phyloP scores from a whole-genome alignment of 2,888 invertebrate genomes.

The Conus canariensis region DNA sequence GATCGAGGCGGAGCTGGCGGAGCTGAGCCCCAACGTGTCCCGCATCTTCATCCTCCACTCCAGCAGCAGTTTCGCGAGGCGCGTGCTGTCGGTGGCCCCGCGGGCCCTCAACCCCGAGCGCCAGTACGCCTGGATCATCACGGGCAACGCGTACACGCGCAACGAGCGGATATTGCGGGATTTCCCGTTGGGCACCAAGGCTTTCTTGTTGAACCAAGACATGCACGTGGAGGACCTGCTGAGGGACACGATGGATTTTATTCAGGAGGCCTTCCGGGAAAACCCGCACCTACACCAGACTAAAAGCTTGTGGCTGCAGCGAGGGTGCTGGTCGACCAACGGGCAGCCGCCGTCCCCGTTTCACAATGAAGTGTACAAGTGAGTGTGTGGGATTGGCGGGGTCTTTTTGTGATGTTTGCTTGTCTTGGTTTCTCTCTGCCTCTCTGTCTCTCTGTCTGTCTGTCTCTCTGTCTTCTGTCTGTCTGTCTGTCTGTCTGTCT shows the following conservation, averaged over 20 bases:
- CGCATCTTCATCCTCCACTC: slow-evolving; percentile 72
- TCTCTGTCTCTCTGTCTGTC: not conserved
- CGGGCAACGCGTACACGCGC: slow-evolving; percentile 70
- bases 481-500: no score
- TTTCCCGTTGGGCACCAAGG: slow-evolving; percentile 69
- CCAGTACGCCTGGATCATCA: slow-evolving; percentile 74
- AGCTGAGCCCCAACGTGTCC: slow-evolving; percentile 56
- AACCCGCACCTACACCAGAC: slow-evolving; percentile 39
- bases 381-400: not conserved
- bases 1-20: slow-evolving; percentile 52
- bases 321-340: slow-evolving; percentile 50
- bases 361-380: slow-evolving; percentile 54
- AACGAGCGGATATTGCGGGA: slow-evolving; percentile 57
- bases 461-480: not conserved
- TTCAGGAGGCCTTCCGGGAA: slow-evolving; percentile 50
- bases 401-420: not conserved
- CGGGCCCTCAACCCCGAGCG: slow-evolving; percentile 52
- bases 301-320: slow-evolving; percentile 37
- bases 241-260: slow-evolving; percentile 63
- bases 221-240: slow-evolving; percentile 64
- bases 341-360: slow-evolving; percentile 36
- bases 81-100: slow-evolving; percentile 62
- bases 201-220: slow-evolving; percentile 64
- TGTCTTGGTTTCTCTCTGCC: not conserved
- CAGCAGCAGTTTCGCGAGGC: slow-evolving; percentile 60